A percentile compares a stretch with the other conserved stretches of the same genome.
These are phyloP conservation scores for Allophyes oxyacanthae DNA, from an alignment of 2,888 invertebrate species.

Conservation along the genomic window DNA sequence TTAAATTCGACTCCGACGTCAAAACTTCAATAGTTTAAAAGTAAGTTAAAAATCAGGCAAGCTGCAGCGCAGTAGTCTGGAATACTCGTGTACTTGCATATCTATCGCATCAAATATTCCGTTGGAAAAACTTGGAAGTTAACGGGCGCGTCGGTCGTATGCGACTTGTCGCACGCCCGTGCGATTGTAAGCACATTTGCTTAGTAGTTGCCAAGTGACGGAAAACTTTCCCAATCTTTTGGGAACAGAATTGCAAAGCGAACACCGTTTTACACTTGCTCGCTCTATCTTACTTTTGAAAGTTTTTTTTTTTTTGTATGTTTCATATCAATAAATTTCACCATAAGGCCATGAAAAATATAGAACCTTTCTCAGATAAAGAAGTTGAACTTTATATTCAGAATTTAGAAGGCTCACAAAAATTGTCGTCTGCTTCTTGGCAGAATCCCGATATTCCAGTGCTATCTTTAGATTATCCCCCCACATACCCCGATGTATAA, in stretches of 20 bases:
- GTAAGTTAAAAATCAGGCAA: conserved; percentile 47
- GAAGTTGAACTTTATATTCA: conserved; percentile 26
- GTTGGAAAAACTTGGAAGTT: conserved; percentile 44
- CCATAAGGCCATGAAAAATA: neutral
- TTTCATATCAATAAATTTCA: too few species aligned
- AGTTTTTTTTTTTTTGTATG: too few species aligned
- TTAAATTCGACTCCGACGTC: conserved; percentile 44
- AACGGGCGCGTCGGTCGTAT: conserved; percentile 25
- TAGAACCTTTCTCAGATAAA: conserved; percentile 22
- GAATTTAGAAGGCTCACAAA: conserved; percentile 28
- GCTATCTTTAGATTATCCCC: conserved; percentile 24
- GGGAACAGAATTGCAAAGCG: conserved; percentile 35
- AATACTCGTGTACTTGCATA: conserved; percentile 39
- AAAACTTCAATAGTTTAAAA: conserved; percentile 52
- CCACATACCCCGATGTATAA: conserved; percentile 29
- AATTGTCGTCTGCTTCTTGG: conserved; percentile 29
- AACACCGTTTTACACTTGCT: conserved; percentile 32
- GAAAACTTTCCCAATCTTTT: conserved; percentile 44
- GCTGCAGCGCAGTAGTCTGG: conserved; percentile 28
- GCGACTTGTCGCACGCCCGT: conserved; percentile 34
- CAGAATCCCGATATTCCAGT: conserved; percentile 11
- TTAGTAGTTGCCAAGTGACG: conserved; percentile 34
- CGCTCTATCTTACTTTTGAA: conserved; percentile 9
- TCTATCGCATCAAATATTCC: conserved; percentile 44
- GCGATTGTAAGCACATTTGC: conserved; percentile 50